Evolutionary conservation across 1,140 invertebrate species (phyloP), one percentile per base, ranked within the genome.

Genomic region (Lutraria rhynchaena): DNA sequence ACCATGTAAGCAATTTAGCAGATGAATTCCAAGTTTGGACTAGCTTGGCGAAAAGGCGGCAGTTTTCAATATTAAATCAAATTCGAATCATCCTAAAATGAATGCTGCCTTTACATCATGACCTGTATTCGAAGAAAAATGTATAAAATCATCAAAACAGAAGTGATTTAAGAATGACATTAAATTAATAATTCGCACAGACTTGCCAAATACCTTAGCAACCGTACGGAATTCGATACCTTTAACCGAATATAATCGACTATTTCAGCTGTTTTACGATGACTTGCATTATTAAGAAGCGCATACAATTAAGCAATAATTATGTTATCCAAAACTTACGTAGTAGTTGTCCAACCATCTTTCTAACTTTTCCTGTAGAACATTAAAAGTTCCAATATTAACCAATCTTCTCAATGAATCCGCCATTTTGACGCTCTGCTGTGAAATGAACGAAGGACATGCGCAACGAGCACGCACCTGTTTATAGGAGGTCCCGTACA

Each of bases 341-440:
- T 91, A 87, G 78, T 92, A 92, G 65, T 89, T 89, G 70, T 86
- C 86, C 51, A 87, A 55, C 90, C 90, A 91, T 87, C 83, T 87
- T 60, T 91, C 90, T 65, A 92, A 73, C 81, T 91, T 92, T 46
- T 91, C 90, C 67, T 92, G 91, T 22, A 92, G 85, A 70, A 91
- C 89, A 37, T 82, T 86, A 88, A 92, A 92, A 49, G 90, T 87
- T 27, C 88, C 89, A 82, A 91, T 90, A 81, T 92, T 90, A 41
- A 91, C 90, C 44, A 92, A 78, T 70, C 90, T 84, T 83, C 89
- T 87, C 74, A 92, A 82, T 41, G 90, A 90, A 74, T 92, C 91
- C 85, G 90, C 87, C 91, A 92, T 92, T 89, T 91, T 90, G 86
- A 89, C 85, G 87, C 89, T 86, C 74, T 86, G 46, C 27, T 63